phyloP scores from a whole-genome alignment of 37 sponge, comb jelly and placozoan species.

The Ianthella basta region DNA sequence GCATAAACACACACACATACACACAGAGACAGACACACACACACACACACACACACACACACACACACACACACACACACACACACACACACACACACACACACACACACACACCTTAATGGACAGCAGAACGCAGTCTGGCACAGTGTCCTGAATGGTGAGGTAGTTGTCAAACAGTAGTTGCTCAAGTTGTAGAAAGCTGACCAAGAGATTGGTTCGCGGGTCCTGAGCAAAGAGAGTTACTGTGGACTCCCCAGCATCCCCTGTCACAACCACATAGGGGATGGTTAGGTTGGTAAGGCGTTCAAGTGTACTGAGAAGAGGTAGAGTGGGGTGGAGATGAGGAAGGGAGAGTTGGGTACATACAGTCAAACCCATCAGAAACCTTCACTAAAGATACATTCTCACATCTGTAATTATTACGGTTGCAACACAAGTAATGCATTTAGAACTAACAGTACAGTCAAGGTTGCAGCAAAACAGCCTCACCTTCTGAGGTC shows the following conservation, averaged over 20 bases:
- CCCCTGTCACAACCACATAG: background rate
- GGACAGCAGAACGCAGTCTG: background rate
- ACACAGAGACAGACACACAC: too few species aligned
- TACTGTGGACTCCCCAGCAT: background rate
- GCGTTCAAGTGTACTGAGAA: background rate
- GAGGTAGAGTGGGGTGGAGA: background rate
- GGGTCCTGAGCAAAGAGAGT: slow-evolving; percentile 9
- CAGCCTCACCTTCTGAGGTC: too few species aligned
- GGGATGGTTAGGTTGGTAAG: slow-evolving; percentile 10
- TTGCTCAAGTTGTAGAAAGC: slow-evolving; percentile 4
- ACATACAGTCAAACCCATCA: background rate
- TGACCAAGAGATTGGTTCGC: slow-evolving; percentile 8
- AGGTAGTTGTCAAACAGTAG: slow-evolving; percentile 8
- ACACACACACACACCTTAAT: slow-evolving; percentile 5
- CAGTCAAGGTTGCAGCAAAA: too few species aligned
- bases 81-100: background rate
- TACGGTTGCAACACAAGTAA: background rate
- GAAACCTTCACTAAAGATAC: background rate
- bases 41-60: background rate
- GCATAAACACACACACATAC: too few species aligned
- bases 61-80: background rate
- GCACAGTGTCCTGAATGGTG: background rate
- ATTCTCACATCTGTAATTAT: background rate
- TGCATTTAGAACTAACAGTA: too few species aligned
- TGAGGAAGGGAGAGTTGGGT: background rate